Percentiles rank a stretch among this genome's conserved stretches.
phyloP scores from a whole-genome alignment of 1,140 invertebrate species.

The Asbolus verrucosus region DNA sequence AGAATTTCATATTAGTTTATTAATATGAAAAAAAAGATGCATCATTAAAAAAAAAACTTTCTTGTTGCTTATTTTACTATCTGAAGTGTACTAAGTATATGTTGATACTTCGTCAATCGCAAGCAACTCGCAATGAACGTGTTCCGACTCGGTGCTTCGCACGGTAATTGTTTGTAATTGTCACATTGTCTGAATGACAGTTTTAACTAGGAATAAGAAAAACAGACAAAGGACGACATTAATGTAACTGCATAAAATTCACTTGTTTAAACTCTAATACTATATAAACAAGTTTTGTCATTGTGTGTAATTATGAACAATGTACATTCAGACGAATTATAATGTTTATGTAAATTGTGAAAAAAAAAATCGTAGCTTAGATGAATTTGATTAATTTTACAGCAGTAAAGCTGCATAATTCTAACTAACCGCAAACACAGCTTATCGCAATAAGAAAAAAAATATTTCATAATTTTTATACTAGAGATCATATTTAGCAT shows the following conservation, averaged over 20 bases:
- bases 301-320: slow-evolving; percentile 18
- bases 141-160: slow-evolving; percentile 16
- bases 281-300: too few species aligned
- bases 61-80: too few species aligned
- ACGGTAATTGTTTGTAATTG: slow-evolving; percentile 34
- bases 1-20: too few species aligned
- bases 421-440: background rate
- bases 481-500: too few species aligned
- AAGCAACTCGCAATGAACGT: background rate
- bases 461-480: slow-evolving; percentile 25
- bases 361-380: background rate
- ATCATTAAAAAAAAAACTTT: too few species aligned
- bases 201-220: slow-evolving; percentile 14
- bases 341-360: slow-evolving; percentile 2
- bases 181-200: slow-evolving; percentile 29
- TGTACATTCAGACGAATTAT: slow-evolving; percentile 1
- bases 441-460: background rate
- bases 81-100: too few species aligned
- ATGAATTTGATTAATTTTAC: slow-evolving; percentile 14
- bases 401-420: background rate
- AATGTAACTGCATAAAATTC: slow-evolving; percentile 21
- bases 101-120: background rate
- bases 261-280: background rate
- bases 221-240: slow-evolving; percentile 2
- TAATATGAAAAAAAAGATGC: too few species aligned